These are phyloP conservation scores for Taxidea taxus DNA, from an alignment of 2,113 vertebrate species.

Conservation along the genomic window DNA sequence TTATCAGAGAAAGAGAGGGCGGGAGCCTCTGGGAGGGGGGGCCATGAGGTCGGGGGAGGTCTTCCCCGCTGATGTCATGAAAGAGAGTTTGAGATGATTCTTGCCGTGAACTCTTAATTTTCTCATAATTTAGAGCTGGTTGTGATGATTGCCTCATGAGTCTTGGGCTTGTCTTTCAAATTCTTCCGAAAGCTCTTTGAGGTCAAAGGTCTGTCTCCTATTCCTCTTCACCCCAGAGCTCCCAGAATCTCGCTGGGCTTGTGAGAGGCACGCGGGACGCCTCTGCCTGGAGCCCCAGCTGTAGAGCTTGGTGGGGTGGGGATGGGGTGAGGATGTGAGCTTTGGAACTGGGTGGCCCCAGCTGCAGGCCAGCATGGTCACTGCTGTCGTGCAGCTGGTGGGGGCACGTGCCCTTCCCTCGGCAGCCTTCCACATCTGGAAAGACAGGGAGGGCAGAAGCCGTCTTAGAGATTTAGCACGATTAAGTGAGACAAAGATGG, in stretches of 20 bases:
- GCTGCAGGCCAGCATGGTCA: fast-evolving
- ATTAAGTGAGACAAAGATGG: neutral
- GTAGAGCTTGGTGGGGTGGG: neutral
- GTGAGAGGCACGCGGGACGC: fast-evolving
- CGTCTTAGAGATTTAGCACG: neutral
- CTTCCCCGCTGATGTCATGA: neutral
- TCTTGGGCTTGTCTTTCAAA: neutral
- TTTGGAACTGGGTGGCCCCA: neutral
- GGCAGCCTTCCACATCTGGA: neutral
- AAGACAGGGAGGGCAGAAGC: neutral
- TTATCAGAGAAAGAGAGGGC: neutral
- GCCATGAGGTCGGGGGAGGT: neutral
- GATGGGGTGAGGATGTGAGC: neutral
- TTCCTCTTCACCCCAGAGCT: neutral
- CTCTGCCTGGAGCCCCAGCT: neutral
- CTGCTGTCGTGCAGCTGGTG: fast-evolving
- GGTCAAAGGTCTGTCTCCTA: neutral
- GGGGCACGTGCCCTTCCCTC: fast-evolving
- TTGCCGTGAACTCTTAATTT: neutral
- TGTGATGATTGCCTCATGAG: neutral
- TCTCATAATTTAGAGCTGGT: neutral
- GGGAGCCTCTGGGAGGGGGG: neutral
- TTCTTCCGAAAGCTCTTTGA: neutral
- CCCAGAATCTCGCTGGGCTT: neutral
- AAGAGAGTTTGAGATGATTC: neutral